phyloP scores from a whole-genome alignment of 1,140 invertebrate species.

The Eumeta japonica region DNA sequence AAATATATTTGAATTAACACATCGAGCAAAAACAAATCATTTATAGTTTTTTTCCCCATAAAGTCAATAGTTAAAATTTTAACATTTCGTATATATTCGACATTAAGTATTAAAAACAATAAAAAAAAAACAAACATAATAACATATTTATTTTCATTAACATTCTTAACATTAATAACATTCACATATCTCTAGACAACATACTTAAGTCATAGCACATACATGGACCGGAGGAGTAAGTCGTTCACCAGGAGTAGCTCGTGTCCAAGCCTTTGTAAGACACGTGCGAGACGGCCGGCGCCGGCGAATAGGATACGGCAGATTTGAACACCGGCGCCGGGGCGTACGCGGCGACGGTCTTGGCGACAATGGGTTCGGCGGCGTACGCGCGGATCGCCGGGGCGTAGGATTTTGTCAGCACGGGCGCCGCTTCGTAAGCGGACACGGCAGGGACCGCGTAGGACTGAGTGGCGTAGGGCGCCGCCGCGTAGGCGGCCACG shows the following conservation, averaged over 20 bases:
- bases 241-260: slow-evolving; percentile 1
- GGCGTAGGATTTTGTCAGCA: slow-evolving; percentile 1
- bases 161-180: no score
- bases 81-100: no score
- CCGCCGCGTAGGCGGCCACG: background rate
- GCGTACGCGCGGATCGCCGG: background rate
- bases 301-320: slow-evolving; percentile 9
- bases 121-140: no score
- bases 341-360: slow-evolving; percentile 2
- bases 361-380: background rate
- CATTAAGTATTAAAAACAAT: no score
- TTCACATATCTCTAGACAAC: no score
- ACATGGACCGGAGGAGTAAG: no score
- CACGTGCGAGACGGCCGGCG: slow-evolving; percentile 15
- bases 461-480: background rate
- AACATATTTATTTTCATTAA: no score
- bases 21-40: no score
- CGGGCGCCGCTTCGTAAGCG: background rate
- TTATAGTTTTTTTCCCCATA: no score
- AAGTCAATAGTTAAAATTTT: no score
- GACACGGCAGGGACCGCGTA: background rate
- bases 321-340: background rate
- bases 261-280: slow-evolving; percentile 15
- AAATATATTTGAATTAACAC: no score
- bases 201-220: no score